phyloP scores from a whole-genome alignment of 64 coral and sea anemone genomes.

The Porites lutea region DNA sequence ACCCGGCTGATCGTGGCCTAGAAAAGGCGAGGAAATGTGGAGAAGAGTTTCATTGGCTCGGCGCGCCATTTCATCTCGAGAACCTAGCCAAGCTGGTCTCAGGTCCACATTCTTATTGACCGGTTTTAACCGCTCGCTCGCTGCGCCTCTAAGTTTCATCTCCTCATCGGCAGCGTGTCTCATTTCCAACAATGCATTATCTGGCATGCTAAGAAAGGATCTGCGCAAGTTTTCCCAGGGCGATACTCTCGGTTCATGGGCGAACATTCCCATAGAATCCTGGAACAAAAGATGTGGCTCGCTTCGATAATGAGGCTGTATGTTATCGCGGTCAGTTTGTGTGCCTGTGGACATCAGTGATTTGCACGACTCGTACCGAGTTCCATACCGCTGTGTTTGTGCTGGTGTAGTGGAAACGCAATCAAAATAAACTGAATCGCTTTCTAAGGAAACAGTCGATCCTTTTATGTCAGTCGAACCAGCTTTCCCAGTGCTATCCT shows the following conservation, averaged over 20 bases:
- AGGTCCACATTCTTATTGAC: neutral
- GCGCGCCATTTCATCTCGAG: neutral
- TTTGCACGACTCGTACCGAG: neutral
- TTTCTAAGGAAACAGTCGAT: conserved; percentile 26
- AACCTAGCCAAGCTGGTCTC: conserved; percentile 16
- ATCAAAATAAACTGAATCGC: conserved; percentile 47
- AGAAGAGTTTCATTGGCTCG: neutral
- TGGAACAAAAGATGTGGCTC: neutral
- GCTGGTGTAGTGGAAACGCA: conserved; percentile 28
- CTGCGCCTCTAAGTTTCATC: conserved; percentile 4
- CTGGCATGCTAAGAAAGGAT: conserved; percentile 31
- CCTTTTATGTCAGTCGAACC: conserved; percentile 19
- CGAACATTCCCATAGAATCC: neutral
- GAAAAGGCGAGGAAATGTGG: neutral
- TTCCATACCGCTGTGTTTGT: conserved; percentile 8
- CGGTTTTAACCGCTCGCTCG: neutral
- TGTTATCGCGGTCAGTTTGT: conserved; percentile 15
- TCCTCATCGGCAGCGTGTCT: conserved; percentile 18
- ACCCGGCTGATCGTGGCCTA: neutral
- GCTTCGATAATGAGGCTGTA: neutral
- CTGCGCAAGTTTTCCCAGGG: conserved; percentile 11
- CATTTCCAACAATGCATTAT: neutral
- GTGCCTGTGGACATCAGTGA: neutral
- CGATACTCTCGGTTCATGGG: neutral
- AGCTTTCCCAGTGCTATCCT: conserved; percentile 4